Base-by-base conservation (phyloP, 2,888 invertebrate genomes). In the Drosophila anomalata region DNA sequence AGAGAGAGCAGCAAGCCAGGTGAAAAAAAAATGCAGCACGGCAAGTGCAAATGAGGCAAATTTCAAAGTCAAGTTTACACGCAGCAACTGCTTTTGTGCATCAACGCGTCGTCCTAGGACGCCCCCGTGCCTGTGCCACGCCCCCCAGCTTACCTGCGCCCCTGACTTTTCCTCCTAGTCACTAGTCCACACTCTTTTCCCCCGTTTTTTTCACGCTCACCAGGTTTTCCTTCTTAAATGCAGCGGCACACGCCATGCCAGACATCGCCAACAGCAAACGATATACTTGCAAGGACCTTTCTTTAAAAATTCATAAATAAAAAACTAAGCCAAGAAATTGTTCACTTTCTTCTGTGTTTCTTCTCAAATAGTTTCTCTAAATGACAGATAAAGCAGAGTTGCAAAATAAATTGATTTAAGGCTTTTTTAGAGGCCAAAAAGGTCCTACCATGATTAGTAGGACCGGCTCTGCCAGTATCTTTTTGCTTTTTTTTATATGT, bases 1-100 rank as follows among this genome's bases (percentile, higher is more conserved):
- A 29, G 3, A 42, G 42, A 31, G 74, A 42, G 51, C 51, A 56
- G 51, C 51, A 59, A 47, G 63, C 31, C 75, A 80, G 81, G 76
- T 85, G 82, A 70, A 11, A 20, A 20, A 20, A 55, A 77, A 76
- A 58, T 73, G 80, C 75, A 53, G 56, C 54, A 65, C 29, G 29
- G 70, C 79, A 74, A 76, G 77, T 83, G 88, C 83, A 87, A 87
- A 83, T 87, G 88, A 87, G 86, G 79, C 73, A 83, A 85, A 83
- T 83, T 83, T 83, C 83, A 83, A 88, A 83, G 86, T 83, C 83
- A 83, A 83, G 88, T 83, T 83, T 83, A 83, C 86, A 87, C 78
- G 83, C 88, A 83, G 86, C 80, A 70, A 83, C 78, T 78, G 78
- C 75, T 80, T 63, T 86, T 83, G 84, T 83, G 78, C 81, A 68